These are phyloP conservation scores for Linyphia triangularis DNA, from an alignment of 2,888 invertebrate genomes.

Conservation along the genomic window DNA sequence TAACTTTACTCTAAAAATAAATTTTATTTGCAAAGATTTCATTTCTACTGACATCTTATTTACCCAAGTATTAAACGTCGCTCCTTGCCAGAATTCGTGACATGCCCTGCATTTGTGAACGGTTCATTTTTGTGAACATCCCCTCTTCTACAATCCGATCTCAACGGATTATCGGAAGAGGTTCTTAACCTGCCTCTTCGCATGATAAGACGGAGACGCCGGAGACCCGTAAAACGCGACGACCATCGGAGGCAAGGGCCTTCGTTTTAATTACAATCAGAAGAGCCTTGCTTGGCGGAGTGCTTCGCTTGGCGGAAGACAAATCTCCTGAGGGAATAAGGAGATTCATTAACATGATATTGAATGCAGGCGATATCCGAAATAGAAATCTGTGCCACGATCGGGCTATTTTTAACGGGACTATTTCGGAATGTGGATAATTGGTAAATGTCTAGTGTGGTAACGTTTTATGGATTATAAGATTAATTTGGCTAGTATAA, in stretches of 20 bases:
- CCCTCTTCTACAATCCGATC: conserved; percentile 3
- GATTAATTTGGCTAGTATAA: background rate
- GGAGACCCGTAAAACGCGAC: conserved; percentile 32
- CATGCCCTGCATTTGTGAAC: too few species aligned
- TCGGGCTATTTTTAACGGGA: conserved; percentile 6
- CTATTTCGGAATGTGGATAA: conserved; percentile 23
- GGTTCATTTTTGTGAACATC: conserved; percentile 23
- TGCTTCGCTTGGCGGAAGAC: background rate
- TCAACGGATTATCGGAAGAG: conserved; percentile 26
- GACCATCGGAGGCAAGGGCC: conserved; percentile 3
- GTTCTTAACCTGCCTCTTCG: conserved; percentile 6
- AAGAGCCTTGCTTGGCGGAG: conserved; percentile 14
- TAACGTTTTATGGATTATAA: background rate
- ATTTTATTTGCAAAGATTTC: too few species aligned
- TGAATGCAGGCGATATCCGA: background rate
- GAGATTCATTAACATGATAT: conserved; percentile 47
- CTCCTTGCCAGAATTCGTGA: too few species aligned
- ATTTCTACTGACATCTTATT: too few species aligned
- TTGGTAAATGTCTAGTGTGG: conserved; percentile 5
- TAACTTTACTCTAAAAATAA: too few species aligned
- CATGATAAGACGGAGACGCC: conserved; percentile 15
- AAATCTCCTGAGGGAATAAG: background rate
- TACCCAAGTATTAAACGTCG: too few species aligned
- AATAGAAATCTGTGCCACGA: background rate
- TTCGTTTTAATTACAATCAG: conserved; percentile 51